A percentile compares a stretch with the other conserved stretches of the same genome.
Conservation (phyloP, 2,888 invertebrate genomes). For the Carterocephalus palaemon region DNA sequence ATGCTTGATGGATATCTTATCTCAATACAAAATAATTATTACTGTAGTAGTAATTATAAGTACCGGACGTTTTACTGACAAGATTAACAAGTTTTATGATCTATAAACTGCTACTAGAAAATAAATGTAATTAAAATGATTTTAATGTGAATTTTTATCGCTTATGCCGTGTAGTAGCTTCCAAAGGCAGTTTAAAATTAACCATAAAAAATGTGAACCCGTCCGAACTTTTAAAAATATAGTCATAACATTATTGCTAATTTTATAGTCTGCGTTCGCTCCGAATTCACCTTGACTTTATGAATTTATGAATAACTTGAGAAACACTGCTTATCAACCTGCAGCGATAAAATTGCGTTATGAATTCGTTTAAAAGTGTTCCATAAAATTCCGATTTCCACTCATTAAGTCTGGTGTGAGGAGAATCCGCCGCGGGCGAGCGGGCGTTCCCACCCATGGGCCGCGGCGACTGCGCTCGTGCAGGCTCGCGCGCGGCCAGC, state of each 20-base stretch:
- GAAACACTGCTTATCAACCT: slow-evolving; percentile 8
- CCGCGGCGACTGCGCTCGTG: no score
- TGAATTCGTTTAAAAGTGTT: slow-evolving; percentile 33
- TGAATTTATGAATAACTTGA: slow-evolving; percentile 24
- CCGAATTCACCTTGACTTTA: slow-evolving; percentile 19
- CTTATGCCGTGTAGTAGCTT: background rate
- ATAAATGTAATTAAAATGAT: no score
- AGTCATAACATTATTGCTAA: slow-evolving; percentile 12
- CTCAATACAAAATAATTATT: no score
- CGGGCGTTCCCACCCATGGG: slow-evolving; percentile 61
- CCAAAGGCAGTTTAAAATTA: no score
- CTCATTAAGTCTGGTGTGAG: slow-evolving; percentile 55
- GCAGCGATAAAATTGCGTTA: slow-evolving; percentile 18
- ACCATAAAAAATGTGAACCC: background rate
- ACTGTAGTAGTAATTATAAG: background rate
- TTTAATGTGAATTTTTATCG: slow-evolving; percentile 6
- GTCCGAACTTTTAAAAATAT: background rate
- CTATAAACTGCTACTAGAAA: background rate
- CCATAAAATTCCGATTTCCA: slow-evolving; percentile 48
- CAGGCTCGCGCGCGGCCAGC: no score
- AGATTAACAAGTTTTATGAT: background rate
- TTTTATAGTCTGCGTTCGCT: slow-evolving; percentile 3
- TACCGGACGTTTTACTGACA: background rate
- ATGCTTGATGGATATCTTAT: no score
- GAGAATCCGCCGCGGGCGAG: slow-evolving; percentile 61